phyloP scores from a whole-genome alignment of 1,140 invertebrate genomes.

The Sitophilus oryzae region DNA sequence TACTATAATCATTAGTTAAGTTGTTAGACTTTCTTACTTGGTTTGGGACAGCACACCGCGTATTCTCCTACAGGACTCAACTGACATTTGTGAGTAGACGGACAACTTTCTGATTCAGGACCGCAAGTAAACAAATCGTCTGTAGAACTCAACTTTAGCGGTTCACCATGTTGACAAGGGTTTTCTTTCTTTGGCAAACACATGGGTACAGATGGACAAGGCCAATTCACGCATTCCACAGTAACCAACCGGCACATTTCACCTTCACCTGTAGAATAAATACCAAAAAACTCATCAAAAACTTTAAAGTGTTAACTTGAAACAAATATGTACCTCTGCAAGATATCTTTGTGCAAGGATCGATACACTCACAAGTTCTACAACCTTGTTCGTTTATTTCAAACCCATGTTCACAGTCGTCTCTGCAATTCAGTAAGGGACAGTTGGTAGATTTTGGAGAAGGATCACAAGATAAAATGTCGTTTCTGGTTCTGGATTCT shows the following conservation, averaged over 20 bases:
- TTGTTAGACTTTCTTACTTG: slow-evolving; percentile 47
- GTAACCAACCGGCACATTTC: slow-evolving; percentile 57
- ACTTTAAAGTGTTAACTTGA: too few species aligned
- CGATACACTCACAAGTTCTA: slow-evolving; percentile 66
- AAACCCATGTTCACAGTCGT: slow-evolving; percentile 63
- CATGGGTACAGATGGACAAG: slow-evolving; percentile 70
- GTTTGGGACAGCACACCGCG: slow-evolving; percentile 78
- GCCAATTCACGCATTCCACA: slow-evolving; percentile 48
- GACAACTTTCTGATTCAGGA: slow-evolving; percentile 65
- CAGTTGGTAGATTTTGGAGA: slow-evolving; percentile 47
- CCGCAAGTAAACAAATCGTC: slow-evolving; percentile 62
- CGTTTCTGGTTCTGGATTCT: slow-evolving; percentile 47
- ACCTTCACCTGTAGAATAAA: slow-evolving; percentile 59
- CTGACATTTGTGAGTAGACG: slow-evolving; percentile 77
- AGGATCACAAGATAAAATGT: slow-evolving; percentile 41
- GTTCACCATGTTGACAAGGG: slow-evolving; percentile 62
- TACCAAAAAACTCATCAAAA: slow-evolving; percentile 46
- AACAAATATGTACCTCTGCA: slow-evolving; percentile 50
- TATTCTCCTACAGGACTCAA: slow-evolving; percentile 72
- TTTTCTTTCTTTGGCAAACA: slow-evolving; percentile 73
- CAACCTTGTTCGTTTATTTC: slow-evolving; percentile 65
- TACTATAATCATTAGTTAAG: too few species aligned
- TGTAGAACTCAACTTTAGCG: slow-evolving; percentile 52
- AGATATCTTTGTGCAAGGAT: slow-evolving; percentile 67
- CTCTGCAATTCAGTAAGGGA: slow-evolving; percentile 54